Percentiles rank a stretch among this genome's conserved stretches.
Evolutionary conservation across 2,888 invertebrate species (phyloP).

Genomic region (Agrochola circellaris): DNA sequence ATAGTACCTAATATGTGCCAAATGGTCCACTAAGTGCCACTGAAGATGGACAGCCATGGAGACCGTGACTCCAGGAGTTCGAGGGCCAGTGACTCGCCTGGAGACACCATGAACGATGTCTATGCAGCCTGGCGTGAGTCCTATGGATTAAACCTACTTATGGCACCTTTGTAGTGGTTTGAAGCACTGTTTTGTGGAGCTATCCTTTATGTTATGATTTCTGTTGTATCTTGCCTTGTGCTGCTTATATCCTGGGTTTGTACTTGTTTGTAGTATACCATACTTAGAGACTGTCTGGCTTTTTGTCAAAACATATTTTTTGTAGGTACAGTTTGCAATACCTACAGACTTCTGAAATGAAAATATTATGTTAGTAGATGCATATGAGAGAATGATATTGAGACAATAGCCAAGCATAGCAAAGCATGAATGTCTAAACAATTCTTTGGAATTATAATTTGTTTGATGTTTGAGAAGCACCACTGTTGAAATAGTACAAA

Average conservation of each 20-base stretch:
- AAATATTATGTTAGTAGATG: background rate
- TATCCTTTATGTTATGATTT: conserved; percentile 2
- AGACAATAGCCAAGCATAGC: background rate
- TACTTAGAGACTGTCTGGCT: background rate
- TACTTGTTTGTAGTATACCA: background rate
- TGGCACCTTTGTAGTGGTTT: conserved; percentile 32
- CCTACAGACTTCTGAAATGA: background rate
- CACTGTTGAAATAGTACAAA: background rate
- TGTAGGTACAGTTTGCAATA: background rate
- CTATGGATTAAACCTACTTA: background rate
- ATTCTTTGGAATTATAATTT: background rate
- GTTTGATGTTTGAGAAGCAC: background rate
- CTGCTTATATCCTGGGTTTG: background rate
- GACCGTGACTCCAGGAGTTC: conserved; percentile 84
- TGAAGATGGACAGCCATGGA: conserved; percentile 79
- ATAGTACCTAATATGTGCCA: conserved; percentile 58
- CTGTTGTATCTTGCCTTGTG: background rate
- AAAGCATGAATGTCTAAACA: background rate
- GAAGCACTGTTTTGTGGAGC: conserved; percentile 28
- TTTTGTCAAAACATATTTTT: background rate
- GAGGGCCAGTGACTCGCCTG: conserved; percentile 87
- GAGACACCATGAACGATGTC: conserved; percentile 92
- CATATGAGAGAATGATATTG: background rate
- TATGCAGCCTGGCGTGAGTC: conserved; percentile 93
- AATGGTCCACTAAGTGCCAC: conserved; percentile 58